Evolutionary conservation across 2,113 vertebrate species (phyloP).

Genomic region (Tichodroma muraria): DNA sequence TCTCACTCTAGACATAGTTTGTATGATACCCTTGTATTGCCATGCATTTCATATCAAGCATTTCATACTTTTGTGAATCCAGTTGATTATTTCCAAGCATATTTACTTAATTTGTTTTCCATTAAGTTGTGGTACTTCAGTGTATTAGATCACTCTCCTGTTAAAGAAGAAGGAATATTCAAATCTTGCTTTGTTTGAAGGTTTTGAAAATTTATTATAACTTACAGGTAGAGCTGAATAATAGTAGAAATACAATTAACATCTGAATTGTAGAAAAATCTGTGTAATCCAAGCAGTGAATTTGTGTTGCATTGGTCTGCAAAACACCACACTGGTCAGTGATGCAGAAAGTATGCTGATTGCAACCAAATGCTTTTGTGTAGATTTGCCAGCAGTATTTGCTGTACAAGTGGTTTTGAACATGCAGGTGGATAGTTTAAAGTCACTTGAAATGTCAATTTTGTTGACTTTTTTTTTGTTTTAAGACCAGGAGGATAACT

Average conservation of each 20-base stretch:
- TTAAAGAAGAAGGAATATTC: not conserved
- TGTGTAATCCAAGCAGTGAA: not conserved
- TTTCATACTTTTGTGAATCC: not conserved
- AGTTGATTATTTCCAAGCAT: not conserved
- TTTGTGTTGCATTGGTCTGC: not conserved
- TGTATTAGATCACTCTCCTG: not conserved
- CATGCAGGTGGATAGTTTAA: not conserved
- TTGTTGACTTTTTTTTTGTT: no score
- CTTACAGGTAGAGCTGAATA: not conserved
- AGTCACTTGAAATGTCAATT: not conserved
- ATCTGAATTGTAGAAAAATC: not conserved
- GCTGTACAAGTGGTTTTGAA: not conserved
- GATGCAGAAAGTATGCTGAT: slow-evolving; percentile 39
- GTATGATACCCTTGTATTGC: not conserved
- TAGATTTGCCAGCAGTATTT: not conserved
- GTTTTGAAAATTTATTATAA: not conserved
- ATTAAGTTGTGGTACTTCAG: not conserved
- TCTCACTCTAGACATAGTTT: not conserved
- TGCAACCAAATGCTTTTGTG: not conserved
- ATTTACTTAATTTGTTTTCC: not conserved
- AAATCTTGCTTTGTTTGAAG: not conserved
- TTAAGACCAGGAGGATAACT: not conserved
- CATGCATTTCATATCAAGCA: not conserved
- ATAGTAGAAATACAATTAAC: not conserved
- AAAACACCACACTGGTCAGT: not conserved